Evolutionary conservation across 2,797 vertebrate genomes (phyloP), one percentile per base, ranked within the genome.

Genomic region (Petrocephalus schoutedeni): DNA sequence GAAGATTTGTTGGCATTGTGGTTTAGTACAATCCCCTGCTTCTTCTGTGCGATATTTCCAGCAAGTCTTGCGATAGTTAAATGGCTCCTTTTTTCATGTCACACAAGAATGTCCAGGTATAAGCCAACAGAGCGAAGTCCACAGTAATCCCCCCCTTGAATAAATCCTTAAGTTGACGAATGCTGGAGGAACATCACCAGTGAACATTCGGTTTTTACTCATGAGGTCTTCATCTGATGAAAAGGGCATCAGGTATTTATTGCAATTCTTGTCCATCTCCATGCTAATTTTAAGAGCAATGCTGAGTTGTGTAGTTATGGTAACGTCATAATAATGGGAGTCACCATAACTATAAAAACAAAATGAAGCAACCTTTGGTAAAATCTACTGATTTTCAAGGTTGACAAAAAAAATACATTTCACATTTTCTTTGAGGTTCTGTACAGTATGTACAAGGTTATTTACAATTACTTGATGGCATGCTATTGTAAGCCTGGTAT

Each of bases 361-460:
- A 74, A 53, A 7, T 12, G 53, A 54, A 53, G 83, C 83, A 74
- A 56, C 59, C 59, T 51, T 84, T 19, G 32, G 19, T 23, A 51
- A 28, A 77, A 77, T 77, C 32, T n/a, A 74, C 32, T 41, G 12
- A 86, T 51, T 36, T 86, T 67, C 85, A 64, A 12, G 57, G 77
- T 77, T 82, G 80, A 88, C 67, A 89, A n/a, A 54, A 91, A 0
- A 91, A 0, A 90, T 28, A 19, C 0, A 90, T 90, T 80, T 86
- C 88, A 91, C 80, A 86, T 88, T 86, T 88, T 91, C 88, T 83
- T 23, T 84, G 82, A 87, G 8, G 56, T 61, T 88, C 90, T 86
- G 19, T 88, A 83, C 58, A 87, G 86, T 89, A 28, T 87, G 90
- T 87, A 90, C 14, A 23, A 0, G 77, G 91, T 85, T 87, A 89